Conservation (phyloP, 2,113 vertebrate species). For the Hippocampus mohnikei region DNA sequence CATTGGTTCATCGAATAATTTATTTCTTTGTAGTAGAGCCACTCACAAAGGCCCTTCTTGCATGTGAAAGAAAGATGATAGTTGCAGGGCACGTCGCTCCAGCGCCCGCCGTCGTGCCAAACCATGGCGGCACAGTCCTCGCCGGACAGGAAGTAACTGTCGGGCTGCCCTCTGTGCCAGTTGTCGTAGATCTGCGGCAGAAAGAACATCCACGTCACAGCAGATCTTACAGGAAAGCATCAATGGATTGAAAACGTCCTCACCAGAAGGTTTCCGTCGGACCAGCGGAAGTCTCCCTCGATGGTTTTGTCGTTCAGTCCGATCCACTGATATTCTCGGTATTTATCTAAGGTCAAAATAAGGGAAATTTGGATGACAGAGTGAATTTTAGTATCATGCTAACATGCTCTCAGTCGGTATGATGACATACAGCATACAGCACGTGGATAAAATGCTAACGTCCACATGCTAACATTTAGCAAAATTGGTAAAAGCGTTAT, state of each 20-base stretch:
- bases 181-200: constrained; percentile 85
- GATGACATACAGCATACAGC: too few species aligned
- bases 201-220: neutral
- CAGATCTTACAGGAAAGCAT: neutral
- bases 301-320: constrained; percentile 90
- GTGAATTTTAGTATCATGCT: neutral
- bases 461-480: too few species aligned
- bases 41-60: constrained; percentile 90
- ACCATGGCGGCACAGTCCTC: constrained; percentile 94
- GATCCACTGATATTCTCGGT: constrained; percentile 91
- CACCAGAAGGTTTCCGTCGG: constrained; percentile 88
- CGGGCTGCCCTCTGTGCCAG: constrained; percentile 88
- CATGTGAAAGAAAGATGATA: constrained; percentile 96
- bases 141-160: constrained; percentile 95
- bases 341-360: constrained; percentile 69
- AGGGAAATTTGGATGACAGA: neutral
- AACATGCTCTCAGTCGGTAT: too few species aligned
- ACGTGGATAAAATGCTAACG: too few species aligned
- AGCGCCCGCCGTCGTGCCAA: constrained; percentile 86
- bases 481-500: too few species aligned
- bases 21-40: too few species aligned
- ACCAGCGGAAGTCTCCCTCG: constrained; percentile 93
- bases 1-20: too few species aligned
- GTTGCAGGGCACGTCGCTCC: constrained; percentile 96
- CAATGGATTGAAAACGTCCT: constrained; percentile 34